These are phyloP conservation scores for Lymantria monacha DNA, from an alignment of 2,888 invertebrate genomes.

Conservation along the genomic window DNA sequence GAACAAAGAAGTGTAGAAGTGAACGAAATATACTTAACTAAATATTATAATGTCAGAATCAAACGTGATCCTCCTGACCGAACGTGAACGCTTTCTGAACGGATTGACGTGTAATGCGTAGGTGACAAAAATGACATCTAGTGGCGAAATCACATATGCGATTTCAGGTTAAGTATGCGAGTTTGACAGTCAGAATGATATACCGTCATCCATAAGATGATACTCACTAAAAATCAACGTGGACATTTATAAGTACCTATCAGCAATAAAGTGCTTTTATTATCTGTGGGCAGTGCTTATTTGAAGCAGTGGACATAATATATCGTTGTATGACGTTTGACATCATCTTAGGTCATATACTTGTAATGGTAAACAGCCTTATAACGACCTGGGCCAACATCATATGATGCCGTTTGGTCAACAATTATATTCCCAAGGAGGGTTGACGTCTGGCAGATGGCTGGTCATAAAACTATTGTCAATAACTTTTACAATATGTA, in stretches of 20 bases:
- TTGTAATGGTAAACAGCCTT: too few species aligned
- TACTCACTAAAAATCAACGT: neutral
- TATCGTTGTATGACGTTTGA: too few species aligned
- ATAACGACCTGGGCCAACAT: too few species aligned
- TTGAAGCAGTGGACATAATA: too few species aligned
- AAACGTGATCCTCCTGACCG: neutral
- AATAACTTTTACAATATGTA: too few species aligned
- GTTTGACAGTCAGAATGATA: neutral
- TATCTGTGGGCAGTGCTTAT: too few species aligned
- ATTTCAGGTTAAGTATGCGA: neutral
- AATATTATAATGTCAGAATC: neutral
- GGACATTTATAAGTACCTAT: neutral
- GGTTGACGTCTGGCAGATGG: too few species aligned
- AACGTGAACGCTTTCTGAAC: neutral
- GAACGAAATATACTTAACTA: neutral
- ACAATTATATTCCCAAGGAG: too few species aligned
- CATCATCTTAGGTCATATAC: too few species aligned
- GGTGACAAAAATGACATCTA: neutral
- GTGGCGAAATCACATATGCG: neutral
- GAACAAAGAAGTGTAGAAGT: neutral
- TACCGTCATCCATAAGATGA: neutral
- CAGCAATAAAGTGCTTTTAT: too few species aligned
- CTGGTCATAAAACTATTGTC: too few species aligned
- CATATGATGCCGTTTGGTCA: too few species aligned
- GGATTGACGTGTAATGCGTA: neutral